Conservation (phyloP, 2,113 vertebrate species). For the Castor canadensis region DNA sequence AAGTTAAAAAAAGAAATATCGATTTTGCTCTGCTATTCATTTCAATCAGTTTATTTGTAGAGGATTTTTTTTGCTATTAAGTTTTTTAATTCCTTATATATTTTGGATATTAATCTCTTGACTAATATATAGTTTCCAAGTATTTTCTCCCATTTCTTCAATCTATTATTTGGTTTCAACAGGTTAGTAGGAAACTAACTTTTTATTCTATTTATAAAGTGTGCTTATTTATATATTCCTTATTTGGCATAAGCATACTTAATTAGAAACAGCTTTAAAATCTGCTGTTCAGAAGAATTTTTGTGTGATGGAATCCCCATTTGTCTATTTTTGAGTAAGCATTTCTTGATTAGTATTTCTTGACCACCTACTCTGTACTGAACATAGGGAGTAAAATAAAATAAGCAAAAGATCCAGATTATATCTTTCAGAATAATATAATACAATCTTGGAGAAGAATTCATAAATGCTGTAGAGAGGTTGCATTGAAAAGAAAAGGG, state of each 20-base stretch:
- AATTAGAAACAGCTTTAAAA: slow-evolving; percentile 10
- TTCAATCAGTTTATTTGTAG: background rate
- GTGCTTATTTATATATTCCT: background rate
- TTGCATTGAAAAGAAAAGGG: background rate
- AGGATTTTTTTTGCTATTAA: background rate
- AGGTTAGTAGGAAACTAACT: background rate
- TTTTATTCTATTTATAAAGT: background rate
- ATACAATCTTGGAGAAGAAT: background rate
- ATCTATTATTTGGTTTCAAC: background rate
- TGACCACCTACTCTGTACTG: background rate
- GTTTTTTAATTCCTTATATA: background rate
- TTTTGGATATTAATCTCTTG: background rate
- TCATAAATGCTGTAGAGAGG: background rate
- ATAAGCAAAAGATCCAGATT: background rate
- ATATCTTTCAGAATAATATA: background rate
- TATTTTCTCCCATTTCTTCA: background rate
- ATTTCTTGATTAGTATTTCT: slow-evolving; percentile 13
- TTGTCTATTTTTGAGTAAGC: background rate
- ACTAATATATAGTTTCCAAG: background rate
- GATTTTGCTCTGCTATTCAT: background rate
- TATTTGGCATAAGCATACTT: background rate
- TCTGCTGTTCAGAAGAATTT: background rate
- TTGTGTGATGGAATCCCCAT: background rate
- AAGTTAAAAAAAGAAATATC: no score
- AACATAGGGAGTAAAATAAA: background rate